These are phyloP conservation scores for Mobula birostris DNA, from an alignment of 2,113 vertebrate genomes.

Conservation along the genomic window DNA sequence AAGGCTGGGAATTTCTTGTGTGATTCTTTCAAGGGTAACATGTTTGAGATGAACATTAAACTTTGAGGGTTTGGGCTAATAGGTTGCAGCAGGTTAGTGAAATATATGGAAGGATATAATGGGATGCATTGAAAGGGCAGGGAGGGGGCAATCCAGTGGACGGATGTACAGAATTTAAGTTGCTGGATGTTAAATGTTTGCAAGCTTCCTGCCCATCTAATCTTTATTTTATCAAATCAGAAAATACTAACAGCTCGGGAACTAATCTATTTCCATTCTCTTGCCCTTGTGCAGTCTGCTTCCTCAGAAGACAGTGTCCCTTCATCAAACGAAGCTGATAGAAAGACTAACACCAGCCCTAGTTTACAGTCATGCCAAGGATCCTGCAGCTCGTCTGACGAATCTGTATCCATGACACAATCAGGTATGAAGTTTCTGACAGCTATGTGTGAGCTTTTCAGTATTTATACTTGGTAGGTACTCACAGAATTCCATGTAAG, in stretches of 20 bases:
- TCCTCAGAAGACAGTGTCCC: constrained; percentile 61
- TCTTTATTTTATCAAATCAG: neutral
- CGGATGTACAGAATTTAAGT: too few relatives aligned
- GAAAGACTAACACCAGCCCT: constrained; percentile 44
- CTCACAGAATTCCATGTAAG: too few relatives aligned
- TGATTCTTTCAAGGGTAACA: too few relatives aligned
- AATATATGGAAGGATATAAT: too few relatives aligned
- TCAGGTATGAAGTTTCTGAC: constrained; percentile 63
- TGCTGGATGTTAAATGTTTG: neutral
- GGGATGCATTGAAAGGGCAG: neutral
- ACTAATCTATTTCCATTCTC: neutral
- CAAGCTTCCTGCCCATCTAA: neutral
- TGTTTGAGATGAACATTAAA: too few relatives aligned
- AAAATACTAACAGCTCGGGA: neutral
- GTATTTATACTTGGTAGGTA: too few relatives aligned
- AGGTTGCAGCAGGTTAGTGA: too few relatives aligned
- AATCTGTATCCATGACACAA: constrained; percentile 64
- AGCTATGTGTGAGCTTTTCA: neutral
- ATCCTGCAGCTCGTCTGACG: constrained; percentile 62
- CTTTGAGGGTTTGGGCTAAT: too few relatives aligned
- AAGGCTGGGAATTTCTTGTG: too few relatives aligned
- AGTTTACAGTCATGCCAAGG: constrained; percentile 59
- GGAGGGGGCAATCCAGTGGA: too few relatives aligned
- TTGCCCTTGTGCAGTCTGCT: constrained; percentile 48
- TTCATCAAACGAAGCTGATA: constrained; percentile 48